Evolutionary conservation across 1,140 invertebrate genomes (phyloP).

Genomic region (Agrypnia vestita): DNA sequence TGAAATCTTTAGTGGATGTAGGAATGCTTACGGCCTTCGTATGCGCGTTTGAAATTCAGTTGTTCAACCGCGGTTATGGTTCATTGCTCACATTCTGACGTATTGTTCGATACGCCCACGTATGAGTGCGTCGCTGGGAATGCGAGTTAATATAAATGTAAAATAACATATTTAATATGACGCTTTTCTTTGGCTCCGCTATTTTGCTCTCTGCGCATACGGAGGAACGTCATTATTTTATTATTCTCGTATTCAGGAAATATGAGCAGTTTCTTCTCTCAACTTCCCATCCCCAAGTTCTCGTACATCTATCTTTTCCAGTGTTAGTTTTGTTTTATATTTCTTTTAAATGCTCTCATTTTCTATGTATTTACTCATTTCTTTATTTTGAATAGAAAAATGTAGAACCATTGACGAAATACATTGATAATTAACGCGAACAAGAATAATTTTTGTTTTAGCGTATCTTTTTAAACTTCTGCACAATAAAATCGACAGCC

Average conservation of each 20-base stretch:
- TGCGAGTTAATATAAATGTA: constrained; percentile 47
- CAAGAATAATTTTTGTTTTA: no score
- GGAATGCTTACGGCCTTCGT: constrained; percentile 29
- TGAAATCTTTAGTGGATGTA: constrained; percentile 45
- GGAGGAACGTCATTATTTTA: constrained; percentile 32
- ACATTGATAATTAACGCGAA: no score
- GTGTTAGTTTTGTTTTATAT: no score
- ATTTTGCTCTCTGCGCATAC: constrained; percentile 9
- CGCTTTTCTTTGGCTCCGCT: constrained; percentile 11
- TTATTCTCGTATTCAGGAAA: constrained; percentile 6
- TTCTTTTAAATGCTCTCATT: no score
- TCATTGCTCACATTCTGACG: constrained; percentile 54
- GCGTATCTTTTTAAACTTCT: no score
- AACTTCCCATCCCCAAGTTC: no score
- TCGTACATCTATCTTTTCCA: no score
- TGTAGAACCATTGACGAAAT: no score
- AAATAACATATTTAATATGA: constrained; percentile 48
- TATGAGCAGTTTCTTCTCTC: neutral
- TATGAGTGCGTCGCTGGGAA: constrained; percentile 50
- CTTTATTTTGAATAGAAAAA: no score
- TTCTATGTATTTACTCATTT: no score
- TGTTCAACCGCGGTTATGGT: constrained; percentile 49
- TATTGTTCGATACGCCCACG: constrained; percentile 47
- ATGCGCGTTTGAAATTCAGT: constrained; percentile 50
- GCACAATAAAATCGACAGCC: no score